Base-by-base conservation (phyloP, 2,113 vertebrate genomes). In the Trichomycterus rosablanca region DNA sequence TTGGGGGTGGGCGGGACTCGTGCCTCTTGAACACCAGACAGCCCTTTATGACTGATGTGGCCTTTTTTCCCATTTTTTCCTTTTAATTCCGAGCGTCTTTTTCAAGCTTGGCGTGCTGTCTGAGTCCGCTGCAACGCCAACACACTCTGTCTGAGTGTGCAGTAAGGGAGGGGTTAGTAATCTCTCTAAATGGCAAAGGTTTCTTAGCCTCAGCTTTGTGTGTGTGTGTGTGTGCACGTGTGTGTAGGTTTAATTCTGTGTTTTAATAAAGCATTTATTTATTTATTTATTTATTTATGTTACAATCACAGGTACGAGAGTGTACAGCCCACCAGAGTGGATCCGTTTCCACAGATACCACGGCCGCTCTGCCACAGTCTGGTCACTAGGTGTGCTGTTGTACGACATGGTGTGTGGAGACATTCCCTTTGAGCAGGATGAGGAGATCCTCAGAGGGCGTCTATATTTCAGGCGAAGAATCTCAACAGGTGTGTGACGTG, bases 351-450 rank as follows among this genome's bases (percentile, higher is more conserved):
- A 97, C 68, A 86, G 92, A 77, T 97, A 98, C 80, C 94, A 98
- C 3, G 95, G 94, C 3, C 88, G 93, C 53, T 95, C 95, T 0
- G 94, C 95, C 28, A 93, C 95, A 0, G 89, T 98, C 60, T 98
- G 95, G 95, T 97, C 95, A 5, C 79, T 98, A 76, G 95, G 95
- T 2, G 94, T 98, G 76, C 84, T 98, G 57, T 83, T 98, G 3
- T 98, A 93, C 0, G 95, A 98, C 80, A 98, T 98, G 94, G 94
- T 97, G 61, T 97, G 94, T 0, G 95, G 95, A 45, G 95, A 98
- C 79, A 97, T 98, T 75, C 95, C 95, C 20, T 98, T 98, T 9
- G 94, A 97, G 76, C 94, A 94, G 73, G 95, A 98, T 0, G 92
- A 96, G 63, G 94, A 98, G 81, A 98, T 98, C 46, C 85, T 97